Conservation (phyloP, 2,113 vertebrate species). For the Haplochromis burtoni region DNA sequence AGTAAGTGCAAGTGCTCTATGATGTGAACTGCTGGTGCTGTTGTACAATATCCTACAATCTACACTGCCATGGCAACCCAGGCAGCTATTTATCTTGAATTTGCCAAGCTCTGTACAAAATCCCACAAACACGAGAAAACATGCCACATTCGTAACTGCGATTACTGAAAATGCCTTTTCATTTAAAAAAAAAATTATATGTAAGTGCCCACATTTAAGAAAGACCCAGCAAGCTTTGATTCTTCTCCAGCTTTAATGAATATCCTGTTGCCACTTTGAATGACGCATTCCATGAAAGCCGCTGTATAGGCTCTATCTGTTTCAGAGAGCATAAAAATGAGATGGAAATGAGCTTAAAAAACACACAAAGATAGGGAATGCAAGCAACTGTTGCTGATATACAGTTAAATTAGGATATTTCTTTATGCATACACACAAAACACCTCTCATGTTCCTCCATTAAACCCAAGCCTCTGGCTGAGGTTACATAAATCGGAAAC, state of each 20-base stretch:
- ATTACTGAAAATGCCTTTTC: neutral
- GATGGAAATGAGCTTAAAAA: slow-evolving; percentile 16
- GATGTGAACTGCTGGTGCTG: neutral
- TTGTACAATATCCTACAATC: neutral
- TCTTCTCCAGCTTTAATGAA: neutral
- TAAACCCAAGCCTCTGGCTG: neutral
- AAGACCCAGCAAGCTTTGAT: neutral
- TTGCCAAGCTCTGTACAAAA: slow-evolving; percentile 15
- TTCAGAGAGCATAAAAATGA: neutral
- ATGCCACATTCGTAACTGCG: neutral
- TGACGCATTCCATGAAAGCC: neutral
- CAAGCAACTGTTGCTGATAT: neutral
- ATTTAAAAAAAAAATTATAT: neutral
- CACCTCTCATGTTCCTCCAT: neutral
- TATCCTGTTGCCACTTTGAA: neutral
- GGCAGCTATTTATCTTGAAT: slow-evolving; percentile 18
- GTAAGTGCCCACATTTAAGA: neutral
- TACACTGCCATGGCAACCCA: neutral
- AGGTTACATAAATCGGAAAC: neutral
- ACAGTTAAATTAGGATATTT: neutral
- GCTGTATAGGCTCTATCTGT: neutral
- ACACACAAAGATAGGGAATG: neutral
- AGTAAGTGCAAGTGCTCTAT: neutral
- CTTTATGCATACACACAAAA: neutral
- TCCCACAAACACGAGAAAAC: neutral